Evolutionary conservation across 2,888 invertebrate species (phyloP), one percentile per base, ranked within the genome.

Genomic region (Chydorus sphaericus): DNA sequence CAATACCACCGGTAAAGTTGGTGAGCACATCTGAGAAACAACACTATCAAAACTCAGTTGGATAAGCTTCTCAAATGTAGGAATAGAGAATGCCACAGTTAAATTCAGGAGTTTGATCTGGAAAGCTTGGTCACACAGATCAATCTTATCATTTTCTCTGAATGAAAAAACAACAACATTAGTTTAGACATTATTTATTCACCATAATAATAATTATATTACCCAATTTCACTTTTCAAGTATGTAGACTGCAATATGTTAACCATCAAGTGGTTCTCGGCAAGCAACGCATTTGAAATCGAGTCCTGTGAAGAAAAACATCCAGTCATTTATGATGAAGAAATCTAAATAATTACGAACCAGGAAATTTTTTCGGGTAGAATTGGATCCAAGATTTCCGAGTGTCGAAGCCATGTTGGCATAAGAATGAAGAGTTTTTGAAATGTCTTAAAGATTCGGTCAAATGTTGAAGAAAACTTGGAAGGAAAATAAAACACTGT

Each of bases 1-100:
- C 31, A 94, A 71, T 44, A 89, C 81, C 2, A 93, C 90, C 0
- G 93, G 92, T 72, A 89, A 82, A 14, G 86, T 86, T 0, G 86
- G 78, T 0, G 85, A 83, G 11, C 85, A 84, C 66, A 90, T 77
- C 61, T 88, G 87, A 57, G 78, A 77, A 58, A 85, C 75, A 63
- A 85, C 85, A 14, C 84, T 77, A 60, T 82, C 79, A 61, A 89
- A 84, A 60, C 85, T 83, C 60, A 87, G 79, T 58, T 79, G 77
- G 56, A 81, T 79, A 23, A 52, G 14, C 20, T 52, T 36, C 28
- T 44, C 44, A 44, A 44, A 44, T 14, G 28, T 4, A 26, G 44
- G 44, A 16, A 23, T 23, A 16, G 44, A 44, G 28, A 44, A 44
- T 14, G 14, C 2, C n/a, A 23, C 4, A 14, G 52, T 18, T 14